phyloP scores from a whole-genome alignment of 2,113 vertebrate genomes.

The Montifringilla adamsi region DNA sequence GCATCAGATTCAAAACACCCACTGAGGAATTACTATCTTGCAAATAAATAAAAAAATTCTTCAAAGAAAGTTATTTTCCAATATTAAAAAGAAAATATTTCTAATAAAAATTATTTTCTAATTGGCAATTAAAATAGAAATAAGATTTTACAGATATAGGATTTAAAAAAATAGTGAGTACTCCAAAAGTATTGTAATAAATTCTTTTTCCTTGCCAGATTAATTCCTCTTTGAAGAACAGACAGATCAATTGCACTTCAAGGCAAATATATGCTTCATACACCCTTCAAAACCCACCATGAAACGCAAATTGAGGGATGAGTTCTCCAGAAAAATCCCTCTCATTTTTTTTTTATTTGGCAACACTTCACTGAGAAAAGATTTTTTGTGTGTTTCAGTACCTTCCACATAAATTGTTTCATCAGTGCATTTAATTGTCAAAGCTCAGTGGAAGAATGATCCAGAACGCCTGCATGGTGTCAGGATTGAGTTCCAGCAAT shows the following conservation, averaged over 20 bases:
- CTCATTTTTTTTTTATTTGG: neutral
- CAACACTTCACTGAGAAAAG: neutral
- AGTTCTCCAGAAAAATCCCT: neutral
- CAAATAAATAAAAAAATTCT: neutral
- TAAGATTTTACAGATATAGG: neutral
- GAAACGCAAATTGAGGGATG: neutral
- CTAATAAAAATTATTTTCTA: neutral
- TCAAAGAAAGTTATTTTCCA: neutral
- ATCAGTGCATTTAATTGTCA: neutral
- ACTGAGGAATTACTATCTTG: neutral
- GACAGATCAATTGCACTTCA: neutral
- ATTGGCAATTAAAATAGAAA: neutral
- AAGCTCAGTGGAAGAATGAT: neutral
- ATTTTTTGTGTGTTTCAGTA: neutral
- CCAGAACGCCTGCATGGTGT: neutral
- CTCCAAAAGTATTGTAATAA: neutral
- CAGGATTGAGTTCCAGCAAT: no score
- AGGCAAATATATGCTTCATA: neutral
- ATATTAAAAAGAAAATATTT: neutral
- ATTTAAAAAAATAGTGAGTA: neutral
- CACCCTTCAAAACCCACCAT: neutral
- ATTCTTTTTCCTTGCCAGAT: neutral
- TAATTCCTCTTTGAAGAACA: neutral
- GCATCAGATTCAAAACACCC: neutral
- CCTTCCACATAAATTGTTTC: neutral